A percentile compares a stretch with the other conserved stretches of the same genome.
Evolutionary conservation across 1,140 invertebrate genomes (phyloP).

Genomic region (Apis laboriosa): DNA sequence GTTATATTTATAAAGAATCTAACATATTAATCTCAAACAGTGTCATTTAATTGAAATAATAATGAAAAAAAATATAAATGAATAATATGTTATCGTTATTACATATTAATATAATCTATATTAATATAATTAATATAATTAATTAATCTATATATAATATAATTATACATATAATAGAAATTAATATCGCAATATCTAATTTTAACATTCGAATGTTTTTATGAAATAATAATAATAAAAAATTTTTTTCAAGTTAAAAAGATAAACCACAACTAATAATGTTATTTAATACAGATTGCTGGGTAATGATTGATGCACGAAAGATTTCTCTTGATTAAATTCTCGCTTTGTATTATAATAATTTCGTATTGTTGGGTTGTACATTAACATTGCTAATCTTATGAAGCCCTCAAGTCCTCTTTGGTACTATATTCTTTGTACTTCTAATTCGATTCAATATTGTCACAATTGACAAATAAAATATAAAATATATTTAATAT

Average conservation of each 20-base stretch:
- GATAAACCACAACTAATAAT: slow-evolving; percentile 58
- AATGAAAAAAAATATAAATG: too few species aligned
- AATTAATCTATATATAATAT: too few species aligned
- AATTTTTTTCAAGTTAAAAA: slow-evolving; percentile 47
- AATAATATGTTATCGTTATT: too few species aligned
- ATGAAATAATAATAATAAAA: slow-evolving; percentile 3
- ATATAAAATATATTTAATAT: too few species aligned
- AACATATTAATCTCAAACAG: too few species aligned
- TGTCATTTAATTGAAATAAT: too few species aligned
- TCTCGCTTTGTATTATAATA: slow-evolving; percentile 55
- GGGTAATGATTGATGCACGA: slow-evolving; percentile 65
- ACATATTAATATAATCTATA: too few species aligned
- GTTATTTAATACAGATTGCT: slow-evolving; percentile 60
- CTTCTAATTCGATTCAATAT: slow-evolving; percentile 29
- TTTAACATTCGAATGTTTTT: not conserved
- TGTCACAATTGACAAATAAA: not conserved
- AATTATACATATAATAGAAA: not conserved
- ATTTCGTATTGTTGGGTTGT: too few species aligned
- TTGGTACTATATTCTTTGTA: slow-evolving; percentile 61
- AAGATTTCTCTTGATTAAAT: slow-evolving; percentile 27
- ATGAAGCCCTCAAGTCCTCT: slow-evolving; percentile 53
- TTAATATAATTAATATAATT: too few species aligned
- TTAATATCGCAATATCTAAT: not conserved
- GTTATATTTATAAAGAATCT: too few species aligned
- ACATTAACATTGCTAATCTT: slow-evolving; percentile 66